Conservation (phyloP, 2,113 vertebrate genomes). For the Amphilophus citrinellus region DNA sequence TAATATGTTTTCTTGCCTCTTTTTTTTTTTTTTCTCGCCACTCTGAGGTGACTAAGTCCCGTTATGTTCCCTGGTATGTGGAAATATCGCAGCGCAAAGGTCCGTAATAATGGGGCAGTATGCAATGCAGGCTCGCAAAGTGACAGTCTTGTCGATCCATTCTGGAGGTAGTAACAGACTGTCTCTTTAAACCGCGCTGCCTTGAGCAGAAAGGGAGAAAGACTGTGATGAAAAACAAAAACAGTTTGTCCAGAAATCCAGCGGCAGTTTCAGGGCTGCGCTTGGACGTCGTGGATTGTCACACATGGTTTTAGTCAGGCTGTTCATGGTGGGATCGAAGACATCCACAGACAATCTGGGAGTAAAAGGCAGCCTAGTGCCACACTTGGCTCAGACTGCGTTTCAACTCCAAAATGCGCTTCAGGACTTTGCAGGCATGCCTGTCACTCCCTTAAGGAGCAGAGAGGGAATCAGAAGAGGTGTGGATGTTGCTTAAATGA, state of each 20-base stretch:
- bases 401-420: conserved; percentile 25
- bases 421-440: conserved; percentile 26
- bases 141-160: not conserved
- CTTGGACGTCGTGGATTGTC: not conserved
- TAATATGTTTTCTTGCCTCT: not conserved
- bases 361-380: not conserved
- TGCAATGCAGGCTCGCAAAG: not conserved
- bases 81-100: conserved; percentile 22
- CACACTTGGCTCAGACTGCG: not conserved
- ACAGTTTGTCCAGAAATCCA: not conserved
- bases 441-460: conserved; percentile 57
- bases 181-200: not conserved
- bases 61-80: conserved; percentile 32
- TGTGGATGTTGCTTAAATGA: conserved; percentile 12
- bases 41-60: conserved; percentile 24
- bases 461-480: conserved; percentile 4
- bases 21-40: not conserved
- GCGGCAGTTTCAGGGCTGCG: not conserved
- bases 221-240: not conserved
- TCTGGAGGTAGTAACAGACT: not conserved
- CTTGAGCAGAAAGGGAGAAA: not conserved
- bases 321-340: not conserved
- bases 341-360: not conserved
- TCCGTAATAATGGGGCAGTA: not conserved
- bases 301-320: not conserved